Evolutionary conservation across 2,888 invertebrate genomes (phyloP).

Genomic region (Aquatica leii): DNA sequence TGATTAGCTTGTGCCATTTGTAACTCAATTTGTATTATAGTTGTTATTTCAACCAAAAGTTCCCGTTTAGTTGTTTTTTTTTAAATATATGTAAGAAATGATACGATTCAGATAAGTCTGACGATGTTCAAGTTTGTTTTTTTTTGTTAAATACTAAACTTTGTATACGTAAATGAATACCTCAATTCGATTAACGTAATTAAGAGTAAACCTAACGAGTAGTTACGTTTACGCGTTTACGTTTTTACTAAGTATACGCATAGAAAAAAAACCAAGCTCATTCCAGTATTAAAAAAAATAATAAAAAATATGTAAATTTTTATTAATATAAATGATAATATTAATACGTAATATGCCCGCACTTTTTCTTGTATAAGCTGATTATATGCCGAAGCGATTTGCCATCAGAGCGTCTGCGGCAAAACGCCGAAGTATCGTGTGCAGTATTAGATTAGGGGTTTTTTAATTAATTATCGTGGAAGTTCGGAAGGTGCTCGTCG

Average conservation of each 20-base stretch:
- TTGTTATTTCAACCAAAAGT: too few relatives aligned
- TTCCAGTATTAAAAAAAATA: constrained; percentile 57
- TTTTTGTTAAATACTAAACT: constrained; percentile 49
- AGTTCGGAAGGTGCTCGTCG: constrained; percentile 28
- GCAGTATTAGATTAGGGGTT: constrained; percentile 46
- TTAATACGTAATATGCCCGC: constrained; percentile 36
- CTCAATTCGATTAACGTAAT: constrained; percentile 57
- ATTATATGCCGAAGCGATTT: constrained; percentile 6
- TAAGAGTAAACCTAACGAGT: constrained; percentile 17
- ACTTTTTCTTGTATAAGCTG: constrained; percentile 30
- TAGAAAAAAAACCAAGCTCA: constrained; percentile 51
- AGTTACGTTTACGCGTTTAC: constrained; percentile 23
- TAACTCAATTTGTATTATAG: too few relatives aligned
- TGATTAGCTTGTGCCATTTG: too few relatives aligned
- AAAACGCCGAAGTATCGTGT: constrained; percentile 29
- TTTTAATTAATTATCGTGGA: constrained; percentile 30
- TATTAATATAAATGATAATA: constrained; percentile 36
- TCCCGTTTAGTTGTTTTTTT: too few relatives aligned
- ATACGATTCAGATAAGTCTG: constrained; percentile 22
- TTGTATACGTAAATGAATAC: constrained; percentile 72
- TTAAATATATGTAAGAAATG: too few relatives aligned
- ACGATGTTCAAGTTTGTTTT: constrained; percentile 18
- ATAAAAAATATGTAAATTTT: constrained; percentile 43
- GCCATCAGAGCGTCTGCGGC: constrained; percentile 12
- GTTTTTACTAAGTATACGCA: constrained; percentile 51